Evolutionary conservation across 2,888 invertebrate species (phyloP).

Genomic region (Autographa gamma): DNA sequence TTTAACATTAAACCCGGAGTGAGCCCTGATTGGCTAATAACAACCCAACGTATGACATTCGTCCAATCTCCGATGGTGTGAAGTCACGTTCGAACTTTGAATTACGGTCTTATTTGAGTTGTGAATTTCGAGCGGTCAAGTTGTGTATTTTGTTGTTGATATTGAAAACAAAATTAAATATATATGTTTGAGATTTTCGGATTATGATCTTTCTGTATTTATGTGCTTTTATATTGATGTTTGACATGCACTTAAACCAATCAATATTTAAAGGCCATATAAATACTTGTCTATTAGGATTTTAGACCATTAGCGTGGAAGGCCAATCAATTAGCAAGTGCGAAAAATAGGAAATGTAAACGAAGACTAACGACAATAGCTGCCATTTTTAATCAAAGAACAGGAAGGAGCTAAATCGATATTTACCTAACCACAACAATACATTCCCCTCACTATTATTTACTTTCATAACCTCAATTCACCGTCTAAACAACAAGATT

Average conservation of each 20-base stretch:
- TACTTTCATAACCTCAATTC: constrained; percentile 8
- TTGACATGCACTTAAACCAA: not conserved
- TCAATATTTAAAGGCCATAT: not conserved
- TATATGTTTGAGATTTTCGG: not conserved
- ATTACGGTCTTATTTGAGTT: not conserved
- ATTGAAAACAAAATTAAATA: not conserved
- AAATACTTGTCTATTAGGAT: not conserved
- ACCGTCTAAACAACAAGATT: constrained; percentile 19
- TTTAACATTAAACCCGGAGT: constrained; percentile 38
- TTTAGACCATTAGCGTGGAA: not conserved
- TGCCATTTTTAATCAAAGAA: not conserved
- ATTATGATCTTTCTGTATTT: not conserved
- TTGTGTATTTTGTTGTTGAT: not conserved
- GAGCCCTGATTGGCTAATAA: constrained; percentile 41
- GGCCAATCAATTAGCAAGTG: not conserved
- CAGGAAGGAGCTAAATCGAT: constrained; percentile 26
- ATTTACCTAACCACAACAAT: constrained; percentile 12
- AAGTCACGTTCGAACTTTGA: constrained; percentile 12
- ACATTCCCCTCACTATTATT: not conserved
- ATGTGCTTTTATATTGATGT: not conserved
- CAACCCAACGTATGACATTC: constrained; percentile 29
- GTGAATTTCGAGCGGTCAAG: not conserved
- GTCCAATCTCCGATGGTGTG: constrained; percentile 21
- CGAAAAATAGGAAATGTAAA: not conserved
- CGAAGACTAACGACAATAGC: not conserved